These are phyloP conservation scores for Psilanteris sp. DNA, from an alignment of 1,140 invertebrate species.

Conservation along the genomic window DNA sequence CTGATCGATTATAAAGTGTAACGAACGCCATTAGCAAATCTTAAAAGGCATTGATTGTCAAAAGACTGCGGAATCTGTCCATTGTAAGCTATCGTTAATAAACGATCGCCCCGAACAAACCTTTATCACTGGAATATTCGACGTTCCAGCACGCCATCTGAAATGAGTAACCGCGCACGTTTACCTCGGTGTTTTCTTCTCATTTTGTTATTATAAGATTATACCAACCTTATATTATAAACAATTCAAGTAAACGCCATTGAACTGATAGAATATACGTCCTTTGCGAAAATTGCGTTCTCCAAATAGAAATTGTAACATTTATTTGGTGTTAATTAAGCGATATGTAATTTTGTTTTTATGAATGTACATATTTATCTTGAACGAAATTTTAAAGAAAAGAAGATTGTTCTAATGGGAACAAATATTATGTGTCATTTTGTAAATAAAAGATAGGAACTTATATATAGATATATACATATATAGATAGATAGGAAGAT, in stretches of 20 bases:
- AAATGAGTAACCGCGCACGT: conserved; percentile 1
- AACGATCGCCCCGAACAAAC: conserved; percentile 15
- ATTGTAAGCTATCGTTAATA: conserved; percentile 28
- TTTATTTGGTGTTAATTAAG: conserved; percentile 10
- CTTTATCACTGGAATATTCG: conserved; percentile 24
- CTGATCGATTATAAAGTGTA: too few relatives aligned
- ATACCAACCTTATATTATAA: too few relatives aligned
- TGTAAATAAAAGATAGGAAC: conserved; percentile 41
- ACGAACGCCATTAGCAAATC: too few relatives aligned
- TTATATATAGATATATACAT: background rate
- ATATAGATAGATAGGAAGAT: too few relatives aligned
- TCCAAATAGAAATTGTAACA: conserved; percentile 13
- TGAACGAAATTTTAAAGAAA: too few relatives aligned
- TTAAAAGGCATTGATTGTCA: conserved; percentile 54
- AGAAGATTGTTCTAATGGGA: background rate
- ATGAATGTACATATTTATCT: conserved; percentile 6
- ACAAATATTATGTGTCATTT: conserved; percentile 12
- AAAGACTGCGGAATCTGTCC: conserved; percentile 78
- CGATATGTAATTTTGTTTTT: background rate
- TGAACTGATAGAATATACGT: conserved; percentile 27
- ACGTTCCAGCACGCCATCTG: background rate
- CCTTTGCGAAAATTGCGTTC: conserved; percentile 4
- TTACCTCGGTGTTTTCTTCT: conserved; percentile 15
- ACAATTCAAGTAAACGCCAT: background rate
- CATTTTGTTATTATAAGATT: conserved; percentile 1